Evolutionary conservation across 2,888 invertebrate genomes (phyloP), one percentile per base, ranked within the genome.

Genomic region (Epirrita christyi): DNA sequence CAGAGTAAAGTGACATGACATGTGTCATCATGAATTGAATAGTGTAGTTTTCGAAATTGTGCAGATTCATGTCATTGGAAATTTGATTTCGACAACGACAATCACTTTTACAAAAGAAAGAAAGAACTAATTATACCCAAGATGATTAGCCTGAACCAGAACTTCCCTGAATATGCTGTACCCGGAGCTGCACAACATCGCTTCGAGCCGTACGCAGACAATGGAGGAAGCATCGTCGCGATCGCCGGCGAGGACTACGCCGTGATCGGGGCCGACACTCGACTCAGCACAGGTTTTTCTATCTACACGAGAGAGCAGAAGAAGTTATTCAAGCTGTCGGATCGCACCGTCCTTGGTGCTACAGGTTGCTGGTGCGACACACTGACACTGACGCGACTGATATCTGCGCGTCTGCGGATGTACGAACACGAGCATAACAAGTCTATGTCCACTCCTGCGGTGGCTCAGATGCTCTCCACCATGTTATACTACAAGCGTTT

Each of bases 341-440:
- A 95, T 0, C 94, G 94, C 46, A 98, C 98, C 0, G 96, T 99
- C 36, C 92, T 99, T n/a, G 98, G 97, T 0, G 97, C 97, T 54
- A 95, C 97, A 15, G 99, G 99, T 14, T 99, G 99, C 86, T 99
- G 99, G 97, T 98, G 99, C 76, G 99, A 99, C 88, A 97, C 97
- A 4, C 91, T 99, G 13, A 97, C 99, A 0, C 92, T 99, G 45
- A 97, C 97, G 8, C 94, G 97, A 66, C 91, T 97, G 63, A 85
- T 99, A 29, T 93, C 95, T 66, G 97, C 98, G 52, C 94, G 98
- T 56, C 95, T 98, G 94, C 97, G 97, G 92, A 98, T 98, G 96
- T 99, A 98, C 78, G 94, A 96, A 67, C 98, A 99, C 80, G 97
- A 98, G 67, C 99, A 99, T 86, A 96, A 97, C 78, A 98, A 97